phyloP scores from a whole-genome alignment of 2,888 invertebrate species.

The Orthonevra nobilis region DNA sequence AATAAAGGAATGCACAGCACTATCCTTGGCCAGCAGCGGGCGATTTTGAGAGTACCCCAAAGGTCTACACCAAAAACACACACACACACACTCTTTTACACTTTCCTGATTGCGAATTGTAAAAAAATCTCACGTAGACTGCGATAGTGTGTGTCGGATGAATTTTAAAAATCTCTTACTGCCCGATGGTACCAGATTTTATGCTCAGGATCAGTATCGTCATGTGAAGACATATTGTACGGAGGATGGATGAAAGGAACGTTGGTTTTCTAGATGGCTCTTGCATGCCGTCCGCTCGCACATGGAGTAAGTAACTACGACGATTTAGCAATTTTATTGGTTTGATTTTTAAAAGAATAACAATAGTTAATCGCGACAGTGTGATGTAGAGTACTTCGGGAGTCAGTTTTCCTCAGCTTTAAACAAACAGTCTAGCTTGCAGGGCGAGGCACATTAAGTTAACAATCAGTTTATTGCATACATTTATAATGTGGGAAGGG shows the following conservation, averaged over 20 bases:
- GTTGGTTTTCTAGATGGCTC: neutral
- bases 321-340: constrained; percentile 62
- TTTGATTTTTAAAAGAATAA: constrained; percentile 40
- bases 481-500: too few species aligned
- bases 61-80: neutral
- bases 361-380: constrained; percentile 48
- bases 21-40: constrained; percentile 16
- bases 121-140: constrained; percentile 72
- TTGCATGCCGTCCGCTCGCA: constrained; percentile 14
- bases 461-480: too few species aligned
- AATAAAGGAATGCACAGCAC: constrained; percentile 36
- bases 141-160: constrained; percentile 73
- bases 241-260: neutral
- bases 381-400: constrained; percentile 19
- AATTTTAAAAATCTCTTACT: constrained; percentile 72
- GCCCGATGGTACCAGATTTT: constrained; percentile 39
- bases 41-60: constrained; percentile 20
- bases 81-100: constrained; percentile 1
- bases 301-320: constrained; percentile 50
- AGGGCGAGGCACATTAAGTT: too few species aligned
- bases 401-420: constrained; percentile 17
- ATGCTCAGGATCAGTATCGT: constrained; percentile 15
- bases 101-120: constrained; percentile 65
- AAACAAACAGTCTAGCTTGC: constrained; percentile 19
- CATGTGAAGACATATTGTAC: neutral